Evolutionary conservation across 2,888 invertebrate species (phyloP), one percentile per base, ranked within the genome.

Genomic region (Eupithecia tripunctaria): DNA sequence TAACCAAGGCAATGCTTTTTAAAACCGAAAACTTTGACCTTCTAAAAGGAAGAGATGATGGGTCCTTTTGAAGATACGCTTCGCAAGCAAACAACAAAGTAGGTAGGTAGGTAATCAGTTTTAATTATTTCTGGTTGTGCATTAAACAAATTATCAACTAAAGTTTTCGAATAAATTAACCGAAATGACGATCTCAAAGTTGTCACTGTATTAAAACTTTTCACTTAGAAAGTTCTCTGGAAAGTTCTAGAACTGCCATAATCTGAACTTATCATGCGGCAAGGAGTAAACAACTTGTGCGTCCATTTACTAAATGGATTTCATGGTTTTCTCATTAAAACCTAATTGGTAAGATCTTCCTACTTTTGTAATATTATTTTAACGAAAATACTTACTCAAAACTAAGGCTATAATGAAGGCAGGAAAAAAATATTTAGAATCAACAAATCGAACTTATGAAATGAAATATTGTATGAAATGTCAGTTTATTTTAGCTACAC

Each of bases 121-220:
- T 56, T 60, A 36, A 68, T 32, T 38, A 60, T 59, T 66, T 41
- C n/a, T 67, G 25, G 41, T 25, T 38, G 15, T 64, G 64, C 64
- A 38, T 64, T 64, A 38, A 64, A 36, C 64, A 71, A 66, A 59
- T 75, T 73, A 47, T 36, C 65, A 69, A 25, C 71, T 10, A 63
- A 73, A 71, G 65, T 70, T 74, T 71, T 38, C 59, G 65, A 65
- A 74, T 68, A 74, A 70, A 74, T 74, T 71, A 65, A 59, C 63
- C 51, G 14, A 72, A 73, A 70, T 70, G 73, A 72, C 64, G 38
- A 70, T 68, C 70, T 68, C 70, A 70, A 72, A 70, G 62, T 72
- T 75, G 70, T 68, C 72, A 64, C 56, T 62, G 41, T 67, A 66
- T 68, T 72, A 68, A 68, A 75, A 75, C 72, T 75, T 75, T 75